These are phyloP conservation scores for Drosophila santomea DNA, from an alignment of 1,140 invertebrate genomes.

Conservation along the genomic window DNA sequence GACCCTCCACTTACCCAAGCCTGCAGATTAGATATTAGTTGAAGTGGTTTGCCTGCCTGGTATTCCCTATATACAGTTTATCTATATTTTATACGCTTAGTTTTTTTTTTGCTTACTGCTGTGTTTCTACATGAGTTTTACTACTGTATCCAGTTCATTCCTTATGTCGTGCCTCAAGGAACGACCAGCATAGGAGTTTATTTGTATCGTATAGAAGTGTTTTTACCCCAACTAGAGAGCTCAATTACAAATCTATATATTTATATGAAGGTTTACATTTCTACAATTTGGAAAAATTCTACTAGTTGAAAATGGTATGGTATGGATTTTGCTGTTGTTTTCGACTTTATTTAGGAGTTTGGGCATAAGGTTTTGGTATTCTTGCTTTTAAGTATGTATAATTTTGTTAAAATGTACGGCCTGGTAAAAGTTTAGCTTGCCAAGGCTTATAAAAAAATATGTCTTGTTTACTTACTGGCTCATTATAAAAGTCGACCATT, in stretches of 20 bases:
- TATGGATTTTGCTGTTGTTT: constrained; percentile 35
- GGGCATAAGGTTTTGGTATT: constrained; percentile 46
- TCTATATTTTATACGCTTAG: constrained; percentile 28
- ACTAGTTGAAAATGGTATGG: constrained; percentile 67
- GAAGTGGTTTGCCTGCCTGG: constrained; percentile 28
- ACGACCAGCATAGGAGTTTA: constrained; percentile 39
- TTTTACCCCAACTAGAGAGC: constrained; percentile 32
- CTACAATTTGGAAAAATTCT: constrained; percentile 80
- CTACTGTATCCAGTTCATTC: constrained; percentile 12
- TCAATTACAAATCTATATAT: constrained; percentile 49
- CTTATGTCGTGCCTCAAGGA: constrained; percentile 12
- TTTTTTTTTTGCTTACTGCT: constrained; percentile 19
- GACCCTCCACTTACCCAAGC: constrained; percentile 21
- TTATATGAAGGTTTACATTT: constrained; percentile 57
- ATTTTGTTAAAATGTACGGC: constrained; percentile 76
- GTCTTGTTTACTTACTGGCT: constrained; percentile 76
- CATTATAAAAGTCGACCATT: constrained; percentile 78
- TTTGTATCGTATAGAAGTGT: constrained; percentile 33
- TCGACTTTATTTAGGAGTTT: constrained; percentile 25
- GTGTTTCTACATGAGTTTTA: constrained; percentile 35
- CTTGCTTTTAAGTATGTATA: constrained; percentile 48
- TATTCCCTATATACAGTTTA: constrained; percentile 42
- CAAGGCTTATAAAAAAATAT: constrained; percentile 80
- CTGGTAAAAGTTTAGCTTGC: constrained; percentile 73
- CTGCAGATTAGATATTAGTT: constrained; percentile 9